Evolutionary conservation across 1,140 invertebrate species (phyloP), one percentile per base, ranked within the genome.

Genomic region (Drosophila sp.): DNA sequence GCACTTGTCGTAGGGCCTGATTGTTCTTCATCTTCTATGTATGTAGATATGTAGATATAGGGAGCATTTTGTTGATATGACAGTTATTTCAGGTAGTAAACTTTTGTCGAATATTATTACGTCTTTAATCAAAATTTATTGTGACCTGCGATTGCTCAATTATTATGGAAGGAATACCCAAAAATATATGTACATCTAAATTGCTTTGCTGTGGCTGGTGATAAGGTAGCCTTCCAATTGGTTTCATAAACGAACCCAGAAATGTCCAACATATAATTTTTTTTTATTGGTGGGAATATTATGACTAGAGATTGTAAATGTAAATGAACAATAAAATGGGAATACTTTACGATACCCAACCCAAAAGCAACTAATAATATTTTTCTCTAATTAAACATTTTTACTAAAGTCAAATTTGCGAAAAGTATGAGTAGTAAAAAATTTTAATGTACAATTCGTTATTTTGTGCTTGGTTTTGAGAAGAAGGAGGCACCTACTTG

Each of bases 1-100:
- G 72, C 83, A 86, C 84, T 86, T 82, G 80, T 84, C 67, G 64
- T 61, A 57, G 55, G 55, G 55, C 29, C 23, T 6, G 11, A 69
- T 63, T 29, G 54, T 60, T 76, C 33, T 56, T n/a, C 55, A 57
- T 41, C 38, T 27, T 50, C 7, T 10, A 50, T 50, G 10, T 38
- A 38, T 27, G 44, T 47, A 47, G 4, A 25, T 47, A 47, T 47
- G 44, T 50, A 38, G 2, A 11, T 38, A 11, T 40, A 7, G 32
- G 10, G 32, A 65, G 40, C 33, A 33, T 57, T 66, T 47, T 66
- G 57, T 47, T 50, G 44, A 50, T 50, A 50, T 27, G 44, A 50
- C 44, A 50, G 23, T 27, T 50, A 2, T 8, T 50, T 50, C 44
- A 50, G 44, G 44, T 50, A 50, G 44, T 50, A 50, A 50, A 50